Evolutionary conservation across 2,888 invertebrate genomes (phyloP).

Genomic region (Mystacides longicornis): DNA sequence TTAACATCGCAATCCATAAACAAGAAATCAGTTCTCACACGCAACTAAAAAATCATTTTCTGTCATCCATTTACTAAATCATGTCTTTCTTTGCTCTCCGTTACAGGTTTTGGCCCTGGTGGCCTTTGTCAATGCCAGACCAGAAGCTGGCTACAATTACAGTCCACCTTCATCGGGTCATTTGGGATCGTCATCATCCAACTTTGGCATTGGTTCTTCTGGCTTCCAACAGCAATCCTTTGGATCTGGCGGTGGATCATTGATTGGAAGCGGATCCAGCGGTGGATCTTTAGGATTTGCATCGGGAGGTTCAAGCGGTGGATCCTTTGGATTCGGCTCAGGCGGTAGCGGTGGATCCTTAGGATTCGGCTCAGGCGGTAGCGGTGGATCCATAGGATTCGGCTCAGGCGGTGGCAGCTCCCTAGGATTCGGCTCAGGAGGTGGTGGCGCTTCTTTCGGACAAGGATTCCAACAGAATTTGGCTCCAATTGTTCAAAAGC

Average conservation of each 20-base stretch:
- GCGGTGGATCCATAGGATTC: neutral
- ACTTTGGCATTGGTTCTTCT: neutral
- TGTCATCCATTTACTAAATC: neutral
- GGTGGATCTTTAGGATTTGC: neutral
- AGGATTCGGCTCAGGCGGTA: no score
- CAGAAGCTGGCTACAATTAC: constrained; percentile 53
- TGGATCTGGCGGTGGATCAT: neutral
- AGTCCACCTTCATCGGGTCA: constrained; percentile 23
- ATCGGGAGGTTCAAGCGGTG: constrained; percentile 5
- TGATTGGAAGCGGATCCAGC: neutral
- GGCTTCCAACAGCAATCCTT: neutral
- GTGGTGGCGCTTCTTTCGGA: constrained; percentile 7
- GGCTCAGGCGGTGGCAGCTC: constrained; percentile 15
- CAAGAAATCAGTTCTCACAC: no score
- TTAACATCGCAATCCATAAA: no score
- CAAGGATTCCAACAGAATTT: constrained; percentile 30
- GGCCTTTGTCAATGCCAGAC: constrained; percentile 51
- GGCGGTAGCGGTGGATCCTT: constrained; percentile 3
- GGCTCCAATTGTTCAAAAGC: constrained; percentile 63
- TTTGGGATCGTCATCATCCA: neutral
- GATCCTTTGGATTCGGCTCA: constrained; percentile 7
- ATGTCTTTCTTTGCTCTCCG: neutral
- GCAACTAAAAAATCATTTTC: no score
- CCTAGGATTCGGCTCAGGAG: constrained; percentile 6
- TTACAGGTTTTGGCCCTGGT: constrained; percentile 37